Conservation (phyloP, 2,888 invertebrate species). For the Bhutanitis thaidina region DNA sequence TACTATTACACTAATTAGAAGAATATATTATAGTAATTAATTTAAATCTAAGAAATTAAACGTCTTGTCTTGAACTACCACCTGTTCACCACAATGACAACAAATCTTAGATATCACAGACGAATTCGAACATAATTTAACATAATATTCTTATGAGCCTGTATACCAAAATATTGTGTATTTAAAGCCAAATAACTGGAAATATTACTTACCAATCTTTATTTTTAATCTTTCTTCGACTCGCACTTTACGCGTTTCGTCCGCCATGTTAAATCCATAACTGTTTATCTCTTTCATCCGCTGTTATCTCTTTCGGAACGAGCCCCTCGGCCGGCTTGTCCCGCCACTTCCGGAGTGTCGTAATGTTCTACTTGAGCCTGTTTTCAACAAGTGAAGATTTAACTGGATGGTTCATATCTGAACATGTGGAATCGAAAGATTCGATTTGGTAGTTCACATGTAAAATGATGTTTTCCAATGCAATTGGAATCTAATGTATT, state of each 20-base stretch:
- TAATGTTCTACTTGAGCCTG: constrained; percentile 74
- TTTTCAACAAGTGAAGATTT: constrained; percentile 42
- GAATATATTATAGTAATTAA: constrained; percentile 24
- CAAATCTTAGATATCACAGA: constrained; percentile 32
- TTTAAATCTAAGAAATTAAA: neutral
- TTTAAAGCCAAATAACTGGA: constrained; percentile 23
- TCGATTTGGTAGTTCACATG: constrained; percentile 44
- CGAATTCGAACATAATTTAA: constrained; percentile 4
- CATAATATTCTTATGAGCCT: neutral
- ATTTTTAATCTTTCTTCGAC: constrained; percentile 96
- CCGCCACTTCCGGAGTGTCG: constrained; percentile 80
- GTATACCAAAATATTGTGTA: neutral
- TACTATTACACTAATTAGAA: constrained; percentile 32
- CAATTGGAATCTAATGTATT: constrained; percentile 41
- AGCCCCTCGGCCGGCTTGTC: constrained; percentile 73
- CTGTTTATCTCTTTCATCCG: constrained; percentile 81
- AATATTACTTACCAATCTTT: constrained; percentile 90
- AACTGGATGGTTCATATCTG: constrained; percentile 43
- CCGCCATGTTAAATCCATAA: constrained; percentile 95
- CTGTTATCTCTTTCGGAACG: constrained; percentile 80
- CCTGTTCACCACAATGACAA: constrained; percentile 73
- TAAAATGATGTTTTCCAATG: constrained; percentile 36
- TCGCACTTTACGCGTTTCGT: constrained; percentile 93
- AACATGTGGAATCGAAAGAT: constrained; percentile 37
- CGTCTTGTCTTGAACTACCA: constrained; percentile 51